A percentile compares a stretch with the other conserved stretches of the same genome.
Conservation (phyloP, 2,797 vertebrate genomes). For the Garrulus glandarius region DNA sequence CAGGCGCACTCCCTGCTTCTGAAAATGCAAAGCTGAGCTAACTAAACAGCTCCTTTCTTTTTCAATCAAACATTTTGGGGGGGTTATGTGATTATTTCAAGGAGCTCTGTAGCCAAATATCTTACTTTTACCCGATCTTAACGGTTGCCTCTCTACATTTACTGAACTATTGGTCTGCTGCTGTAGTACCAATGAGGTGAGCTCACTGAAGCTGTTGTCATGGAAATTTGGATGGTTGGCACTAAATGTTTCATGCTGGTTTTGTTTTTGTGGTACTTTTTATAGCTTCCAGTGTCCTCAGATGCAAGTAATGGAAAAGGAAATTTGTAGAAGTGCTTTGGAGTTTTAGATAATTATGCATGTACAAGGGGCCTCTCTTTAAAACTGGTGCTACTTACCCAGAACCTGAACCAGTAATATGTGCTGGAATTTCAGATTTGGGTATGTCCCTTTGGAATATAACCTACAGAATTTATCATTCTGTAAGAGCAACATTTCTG, state of each 20-base stretch:
- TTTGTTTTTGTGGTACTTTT: slow-evolving; percentile 31
- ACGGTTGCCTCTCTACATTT: background rate
- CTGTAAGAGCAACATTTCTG: background rate
- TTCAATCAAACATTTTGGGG: background rate
- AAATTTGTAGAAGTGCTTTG: background rate
- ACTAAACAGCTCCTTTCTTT: background rate
- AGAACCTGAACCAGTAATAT: background rate
- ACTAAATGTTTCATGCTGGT: background rate
- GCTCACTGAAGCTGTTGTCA: background rate
- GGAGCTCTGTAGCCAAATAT: background rate
- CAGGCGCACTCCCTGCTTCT: background rate
- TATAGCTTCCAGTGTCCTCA: background rate
- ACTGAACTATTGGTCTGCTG: background rate
- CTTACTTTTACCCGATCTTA: background rate
- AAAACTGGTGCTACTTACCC: background rate
- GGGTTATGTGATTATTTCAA: background rate
- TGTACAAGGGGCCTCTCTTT: background rate
- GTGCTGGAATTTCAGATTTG: background rate
- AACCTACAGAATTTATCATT: background rate
- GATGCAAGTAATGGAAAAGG: background rate
- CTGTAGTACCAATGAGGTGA: background rate
- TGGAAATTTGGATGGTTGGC: slow-evolving; percentile 19
- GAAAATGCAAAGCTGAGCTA: background rate
- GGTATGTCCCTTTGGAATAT: background rate
- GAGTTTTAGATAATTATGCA: background rate